Conservation (phyloP, 2,797 vertebrate species). For the Apogon hyalosoma region DNA sequence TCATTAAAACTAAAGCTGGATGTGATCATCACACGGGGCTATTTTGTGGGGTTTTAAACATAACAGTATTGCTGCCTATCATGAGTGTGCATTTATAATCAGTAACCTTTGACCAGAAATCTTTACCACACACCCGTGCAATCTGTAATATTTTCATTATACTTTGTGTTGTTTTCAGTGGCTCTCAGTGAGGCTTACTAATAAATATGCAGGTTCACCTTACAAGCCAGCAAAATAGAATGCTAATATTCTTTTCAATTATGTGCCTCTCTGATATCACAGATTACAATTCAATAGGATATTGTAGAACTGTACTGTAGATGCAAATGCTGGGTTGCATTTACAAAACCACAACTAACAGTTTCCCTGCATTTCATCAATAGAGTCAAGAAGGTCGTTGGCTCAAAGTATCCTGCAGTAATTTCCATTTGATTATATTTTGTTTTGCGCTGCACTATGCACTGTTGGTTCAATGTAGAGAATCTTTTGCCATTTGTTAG, state of each 20-base stretch:
- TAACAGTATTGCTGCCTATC: neutral
- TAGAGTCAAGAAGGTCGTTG: slow-evolving; percentile 73
- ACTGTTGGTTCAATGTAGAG: slow-evolving; percentile 50
- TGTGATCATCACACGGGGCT: neutral
- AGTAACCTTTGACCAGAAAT: slow-evolving; percentile 37
- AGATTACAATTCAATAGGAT: slow-evolving; percentile 66
- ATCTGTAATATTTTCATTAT: slow-evolving; percentile 33
- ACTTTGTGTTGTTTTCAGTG: slow-evolving; percentile 16
- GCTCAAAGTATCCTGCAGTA: slow-evolving; percentile 62
- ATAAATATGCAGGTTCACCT: slow-evolving; percentile 49
- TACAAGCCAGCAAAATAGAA: slow-evolving; percentile 47
- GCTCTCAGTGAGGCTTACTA: slow-evolving; percentile 3
- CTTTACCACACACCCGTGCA: neutral
- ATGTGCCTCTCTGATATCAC: slow-evolving; percentile 52
- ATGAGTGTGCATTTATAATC: slow-evolving; percentile 12
- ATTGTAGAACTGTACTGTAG: slow-evolving; percentile 47
- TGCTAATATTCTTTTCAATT: slow-evolving; percentile 63
- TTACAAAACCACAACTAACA: slow-evolving; percentile 43
- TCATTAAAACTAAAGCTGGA: slow-evolving; percentile 40
- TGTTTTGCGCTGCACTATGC: slow-evolving; percentile 45
- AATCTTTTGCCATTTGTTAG: slow-evolving; percentile 63
- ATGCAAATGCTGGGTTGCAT: slow-evolving; percentile 63
- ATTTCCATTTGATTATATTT: slow-evolving; percentile 75
- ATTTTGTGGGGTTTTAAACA: slow-evolving; percentile 22
- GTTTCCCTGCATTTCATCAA: slow-evolving; percentile 60